A percentile compares a stretch with the other conserved stretches of the same genome.
Conservation (phyloP, 2,113 vertebrate genomes). For the Crotalus helleri region DNA sequence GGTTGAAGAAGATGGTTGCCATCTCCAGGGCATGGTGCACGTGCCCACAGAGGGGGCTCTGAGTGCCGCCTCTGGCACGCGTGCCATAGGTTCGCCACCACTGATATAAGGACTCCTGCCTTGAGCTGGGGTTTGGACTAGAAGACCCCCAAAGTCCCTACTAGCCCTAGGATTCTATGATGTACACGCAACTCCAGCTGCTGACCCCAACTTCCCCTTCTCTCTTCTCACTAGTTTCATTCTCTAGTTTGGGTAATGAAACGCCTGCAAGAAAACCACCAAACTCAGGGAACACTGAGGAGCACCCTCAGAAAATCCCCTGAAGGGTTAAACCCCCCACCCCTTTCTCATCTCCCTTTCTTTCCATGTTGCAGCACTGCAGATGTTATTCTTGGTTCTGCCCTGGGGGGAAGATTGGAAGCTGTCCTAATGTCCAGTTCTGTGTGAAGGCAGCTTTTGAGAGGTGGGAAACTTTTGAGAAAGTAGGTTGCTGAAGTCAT, state of each 20-base stretch:
- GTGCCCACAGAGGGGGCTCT: too few relatives aligned
- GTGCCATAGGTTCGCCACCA: too few relatives aligned
- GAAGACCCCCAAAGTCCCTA: too few relatives aligned
- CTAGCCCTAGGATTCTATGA: background rate
- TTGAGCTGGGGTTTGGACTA: too few relatives aligned
- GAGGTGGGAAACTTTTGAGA: background rate
- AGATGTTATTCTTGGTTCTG: background rate
- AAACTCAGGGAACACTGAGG: background rate
- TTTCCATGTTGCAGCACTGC: background rate
- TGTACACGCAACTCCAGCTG: background rate
- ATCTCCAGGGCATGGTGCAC: too few relatives aligned
- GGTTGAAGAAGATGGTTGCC: too few relatives aligned
- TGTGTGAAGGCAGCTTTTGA: background rate
- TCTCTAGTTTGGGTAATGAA: too few relatives aligned
- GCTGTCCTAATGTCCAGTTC: background rate
- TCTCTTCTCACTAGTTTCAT: background rate
- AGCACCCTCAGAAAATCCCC: background rate
- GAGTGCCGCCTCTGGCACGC: too few relatives aligned
- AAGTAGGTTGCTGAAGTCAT: slow-evolving; percentile 24
- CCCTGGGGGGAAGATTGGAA: background rate
- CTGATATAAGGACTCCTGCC: too few relatives aligned
- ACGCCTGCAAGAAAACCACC: too few relatives aligned
- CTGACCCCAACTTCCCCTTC: background rate
- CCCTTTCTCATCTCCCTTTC: background rate
- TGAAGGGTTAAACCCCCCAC: background rate